Percentiles rank a stretch among this genome's conserved stretches.
Conservation (phyloP, 2,888 invertebrate species). For the Drosophila picticornis region DNA sequence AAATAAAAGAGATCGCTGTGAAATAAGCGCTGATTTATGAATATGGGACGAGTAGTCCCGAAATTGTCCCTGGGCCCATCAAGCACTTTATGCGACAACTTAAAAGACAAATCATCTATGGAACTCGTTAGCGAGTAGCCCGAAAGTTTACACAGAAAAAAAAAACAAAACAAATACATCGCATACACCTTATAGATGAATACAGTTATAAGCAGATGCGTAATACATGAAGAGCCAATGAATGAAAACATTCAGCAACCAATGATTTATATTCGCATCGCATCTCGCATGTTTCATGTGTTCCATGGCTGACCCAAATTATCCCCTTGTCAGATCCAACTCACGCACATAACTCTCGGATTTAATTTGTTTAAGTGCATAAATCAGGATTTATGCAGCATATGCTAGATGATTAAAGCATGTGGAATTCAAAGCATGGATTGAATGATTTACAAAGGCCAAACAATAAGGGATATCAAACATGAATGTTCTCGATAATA, state of each 20-base stretch:
- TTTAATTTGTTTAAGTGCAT: constrained; percentile 71
- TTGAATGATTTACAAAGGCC: constrained; percentile 6
- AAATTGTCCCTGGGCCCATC: constrained; percentile 38
- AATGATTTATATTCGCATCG: constrained; percentile 46
- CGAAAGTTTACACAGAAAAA: constrained; percentile 8
- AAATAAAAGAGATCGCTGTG: constrained; percentile 43
- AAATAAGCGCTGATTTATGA: constrained; percentile 69
- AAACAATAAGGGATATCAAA: background rate
- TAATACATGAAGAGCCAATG: constrained; percentile 17
- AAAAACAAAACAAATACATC: background rate
- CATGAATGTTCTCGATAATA: background rate
- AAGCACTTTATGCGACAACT: constrained; percentile 37
- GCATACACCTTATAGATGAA: constrained; percentile 11
- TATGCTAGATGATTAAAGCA: constrained; percentile 38
- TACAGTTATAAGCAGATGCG: constrained; percentile 4
- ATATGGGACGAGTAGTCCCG: constrained; percentile 47
- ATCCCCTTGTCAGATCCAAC: constrained; percentile 45
- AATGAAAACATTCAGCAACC: constrained; percentile 11
- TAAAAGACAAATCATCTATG: constrained; percentile 40
- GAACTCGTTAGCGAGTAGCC: constrained; percentile 18
- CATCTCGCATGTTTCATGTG: constrained; percentile 33
- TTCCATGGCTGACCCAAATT: constrained; percentile 54
- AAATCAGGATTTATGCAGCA: constrained; percentile 69
- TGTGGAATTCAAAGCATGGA: constrained; percentile 18
- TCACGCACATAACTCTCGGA: constrained; percentile 52